A percentile compares a stretch with the other conserved stretches of the same genome.
phyloP scores from a whole-genome alignment of 2,888 invertebrate species.

The Seladonia tumulorum region DNA sequence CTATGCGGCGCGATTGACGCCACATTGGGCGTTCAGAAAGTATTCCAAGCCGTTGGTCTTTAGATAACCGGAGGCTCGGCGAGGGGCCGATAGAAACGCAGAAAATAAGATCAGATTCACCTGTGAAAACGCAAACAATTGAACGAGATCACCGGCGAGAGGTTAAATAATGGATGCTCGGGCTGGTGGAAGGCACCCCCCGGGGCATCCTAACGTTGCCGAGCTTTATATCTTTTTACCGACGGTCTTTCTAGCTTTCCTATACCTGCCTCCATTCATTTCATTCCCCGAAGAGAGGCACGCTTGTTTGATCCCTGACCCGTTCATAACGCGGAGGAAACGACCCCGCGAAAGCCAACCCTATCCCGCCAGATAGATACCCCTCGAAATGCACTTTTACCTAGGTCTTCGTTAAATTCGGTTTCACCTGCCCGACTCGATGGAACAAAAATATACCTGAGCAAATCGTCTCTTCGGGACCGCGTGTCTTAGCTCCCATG shows the following conservation, averaged over 20 bases:
- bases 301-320: conserved; percentile 75
- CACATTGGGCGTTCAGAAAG: background rate
- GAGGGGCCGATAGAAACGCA: conserved; percentile 37
- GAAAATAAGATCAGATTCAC: conserved; percentile 59
- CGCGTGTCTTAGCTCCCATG: no score
- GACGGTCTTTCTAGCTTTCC: conserved; percentile 49
- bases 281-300: conserved; percentile 55
- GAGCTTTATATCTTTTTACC: conserved; percentile 58
- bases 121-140: conserved; percentile 64
- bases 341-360: conserved; percentile 40
- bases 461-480: no score
- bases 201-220: conserved; percentile 49
- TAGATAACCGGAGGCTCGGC: conserved; percentile 15
- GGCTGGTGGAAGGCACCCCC: conserved; percentile 53
- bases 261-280: conserved; percentile 53
- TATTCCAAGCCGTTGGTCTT: conserved; percentile 8
- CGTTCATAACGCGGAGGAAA: conserved; percentile 73
- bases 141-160: conserved; percentile 47
- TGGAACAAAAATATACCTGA: background rate
- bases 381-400: conserved; percentile 24
- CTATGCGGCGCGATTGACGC: background rate
- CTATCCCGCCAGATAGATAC: conserved; percentile 20
- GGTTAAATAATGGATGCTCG: conserved; percentile 58
- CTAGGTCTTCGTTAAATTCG: conserved; percentile 49
- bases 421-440: background rate